Conservation (phyloP, 2,113 vertebrate species). For the Alouatta palliata region DNA sequence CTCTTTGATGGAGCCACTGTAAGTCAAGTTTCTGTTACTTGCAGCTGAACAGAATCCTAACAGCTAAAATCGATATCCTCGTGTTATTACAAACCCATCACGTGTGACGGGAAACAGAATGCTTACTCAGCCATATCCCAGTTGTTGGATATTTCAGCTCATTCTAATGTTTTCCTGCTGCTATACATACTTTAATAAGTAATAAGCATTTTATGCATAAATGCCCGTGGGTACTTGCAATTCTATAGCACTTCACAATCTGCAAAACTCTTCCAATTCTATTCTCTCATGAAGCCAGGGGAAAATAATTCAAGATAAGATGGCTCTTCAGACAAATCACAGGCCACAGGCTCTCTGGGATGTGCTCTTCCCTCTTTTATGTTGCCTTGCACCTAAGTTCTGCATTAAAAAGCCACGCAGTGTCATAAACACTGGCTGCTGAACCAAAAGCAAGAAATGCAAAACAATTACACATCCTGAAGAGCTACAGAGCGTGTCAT, state of each 20-base stretch:
- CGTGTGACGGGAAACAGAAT: not conserved
- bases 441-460: not conserved
- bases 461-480: not conserved
- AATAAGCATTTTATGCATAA: not conserved
- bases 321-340: not conserved
- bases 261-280: not conserved
- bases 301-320: not conserved
- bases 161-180: not conserved
- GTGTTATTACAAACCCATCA: not conserved
- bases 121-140: too few species aligned
- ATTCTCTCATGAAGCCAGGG: not conserved
- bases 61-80: not conserved
- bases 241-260: not conserved
- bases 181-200: not conserved
- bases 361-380: not conserved
- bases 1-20: not conserved
- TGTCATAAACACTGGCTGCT: not conserved
- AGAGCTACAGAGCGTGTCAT: accelerated
- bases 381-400: too few species aligned
- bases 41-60: not conserved
- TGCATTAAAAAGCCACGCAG: not conserved
- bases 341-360: not conserved
- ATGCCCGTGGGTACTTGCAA: not conserved
- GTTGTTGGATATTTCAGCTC: not conserved
- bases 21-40: not conserved